Base-by-base conservation (phyloP, 2,797 vertebrate species). In the Enteromius viviparus region DNA sequence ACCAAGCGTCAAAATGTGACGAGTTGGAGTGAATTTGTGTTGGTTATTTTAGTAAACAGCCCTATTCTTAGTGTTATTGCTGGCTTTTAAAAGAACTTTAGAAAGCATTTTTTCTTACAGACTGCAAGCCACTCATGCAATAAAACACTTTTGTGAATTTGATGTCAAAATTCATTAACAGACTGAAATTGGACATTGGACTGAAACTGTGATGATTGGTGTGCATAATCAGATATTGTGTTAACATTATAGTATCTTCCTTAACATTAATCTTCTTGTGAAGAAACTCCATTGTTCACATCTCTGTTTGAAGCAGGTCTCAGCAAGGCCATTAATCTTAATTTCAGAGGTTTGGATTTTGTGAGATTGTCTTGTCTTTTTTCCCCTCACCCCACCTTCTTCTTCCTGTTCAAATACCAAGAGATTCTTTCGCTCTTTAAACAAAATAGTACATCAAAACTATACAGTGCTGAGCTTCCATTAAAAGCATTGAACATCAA, bases 291-390 rank as follows among this genome's bases (percentile, higher is more conserved):
- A 72, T 37, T 82, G 51, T 64, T 78, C 69, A 80, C 82, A 80
- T 88, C 79, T 83, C 68, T 86, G 85, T 85, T 89, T 89, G 78
- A 89, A 70, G 81, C 89, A 87, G 75, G 89, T 88, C 75, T 76
- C 19, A 51, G 62, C 70, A 19, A 82, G 82, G 80, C 80, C 90
- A 92, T 95, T 95, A 91, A 89, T 95, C 94, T 95, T 93, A 90
- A 93, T 95, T 94, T 79, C 83, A 82, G 55, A 82, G 62, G 83
- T n/a, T 80, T 88, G 90, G 89, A 89, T 91, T 88, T 89, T 89
- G 87, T 89, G 87, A 87, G 90, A 91, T 80, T 83, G 62, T 86
- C 85, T 86, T 86, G 80, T 91, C 89, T 89, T 78, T 87, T 86
- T 12, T n/a, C 82, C 47, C 47, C 34, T 29, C 64, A 76, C 64